Evolutionary conservation across 2,113 vertebrate species (phyloP).

Genomic region (Phylloscopus trochiloides): DNA sequence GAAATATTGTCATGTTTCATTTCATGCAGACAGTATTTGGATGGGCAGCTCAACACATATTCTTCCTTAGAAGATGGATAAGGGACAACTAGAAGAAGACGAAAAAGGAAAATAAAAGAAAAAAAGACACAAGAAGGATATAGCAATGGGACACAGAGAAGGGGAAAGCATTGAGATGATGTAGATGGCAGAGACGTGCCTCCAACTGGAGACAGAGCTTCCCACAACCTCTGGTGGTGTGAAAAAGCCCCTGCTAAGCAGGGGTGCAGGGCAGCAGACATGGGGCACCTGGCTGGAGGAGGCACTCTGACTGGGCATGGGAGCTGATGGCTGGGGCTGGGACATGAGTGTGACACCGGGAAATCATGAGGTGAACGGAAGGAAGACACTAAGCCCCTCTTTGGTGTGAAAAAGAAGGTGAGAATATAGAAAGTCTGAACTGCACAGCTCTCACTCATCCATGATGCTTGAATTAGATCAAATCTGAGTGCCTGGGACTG

Average conservation of each 20-base stretch:
- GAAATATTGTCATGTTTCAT: not conserved
- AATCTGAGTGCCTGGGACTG: not conserved
- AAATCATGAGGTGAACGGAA: not conserved
- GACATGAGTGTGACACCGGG: not conserved
- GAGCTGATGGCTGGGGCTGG: not conserved
- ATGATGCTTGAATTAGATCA: not conserved
- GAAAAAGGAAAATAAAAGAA: not conserved
- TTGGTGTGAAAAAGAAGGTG: not conserved
- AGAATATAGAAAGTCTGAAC: not conserved
- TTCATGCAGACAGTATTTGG: not conserved
- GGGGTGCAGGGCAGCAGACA: not conserved
- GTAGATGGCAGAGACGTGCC: accelerated
- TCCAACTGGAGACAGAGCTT: not conserved
- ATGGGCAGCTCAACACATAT: not conserved
- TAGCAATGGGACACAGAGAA: not conserved
- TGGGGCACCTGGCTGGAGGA: not conserved
- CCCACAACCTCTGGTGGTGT: not conserved
- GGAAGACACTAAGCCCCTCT: not conserved
- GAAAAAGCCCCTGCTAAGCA: not conserved
- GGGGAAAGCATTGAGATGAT: not conserved
- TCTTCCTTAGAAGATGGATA: not conserved
- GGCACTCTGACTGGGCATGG: accelerated
- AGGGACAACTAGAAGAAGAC: not conserved
- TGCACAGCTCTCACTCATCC: not conserved
- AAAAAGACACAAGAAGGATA: not conserved